A percentile compares a stretch with the other conserved stretches of the same genome.
phyloP scores from a whole-genome alignment of 64 coral and sea anemone genomes.

The Acropora yongei region DNA sequence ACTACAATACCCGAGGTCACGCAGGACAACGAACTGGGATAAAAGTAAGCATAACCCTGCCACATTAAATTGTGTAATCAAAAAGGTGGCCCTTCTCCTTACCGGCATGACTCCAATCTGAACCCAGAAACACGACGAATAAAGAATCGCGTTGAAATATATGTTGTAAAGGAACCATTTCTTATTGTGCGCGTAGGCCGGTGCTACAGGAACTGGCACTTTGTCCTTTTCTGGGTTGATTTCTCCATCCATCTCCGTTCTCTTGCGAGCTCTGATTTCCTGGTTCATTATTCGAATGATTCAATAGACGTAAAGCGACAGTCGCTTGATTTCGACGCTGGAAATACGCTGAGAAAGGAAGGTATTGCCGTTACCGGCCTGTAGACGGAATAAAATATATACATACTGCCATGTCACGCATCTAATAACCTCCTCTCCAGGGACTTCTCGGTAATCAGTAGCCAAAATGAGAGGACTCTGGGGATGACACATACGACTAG shows the following conservation, averaged over 20 bases:
- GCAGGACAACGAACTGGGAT: no score
- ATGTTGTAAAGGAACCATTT: conserved; percentile 69
- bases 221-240: not conserved
- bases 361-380: not conserved
- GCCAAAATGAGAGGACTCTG: no score
- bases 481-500: no score
- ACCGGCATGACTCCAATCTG: conserved; percentile 93
- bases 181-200: not conserved
- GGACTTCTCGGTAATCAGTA: no score
- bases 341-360: not conserved
- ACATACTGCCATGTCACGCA: conserved; percentile 18
- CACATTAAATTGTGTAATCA: no score
- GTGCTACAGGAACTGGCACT: not conserved
- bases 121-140: conserved; percentile 97
- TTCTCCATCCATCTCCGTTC: conserved; percentile 4
- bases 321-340: no score
- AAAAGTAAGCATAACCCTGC: no score
- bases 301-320: not conserved
- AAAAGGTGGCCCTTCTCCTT: not conserved
- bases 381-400: not conserved
- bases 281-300: not conserved
- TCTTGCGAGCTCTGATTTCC: not conserved
- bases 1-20: no score
- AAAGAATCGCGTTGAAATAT: conserved; percentile 87
- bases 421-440: no score